A percentile compares a stretch with the other conserved stretches of the same genome.
phyloP scores from a whole-genome alignment of 2,888 invertebrate species.

The Agrochola lota region DNA sequence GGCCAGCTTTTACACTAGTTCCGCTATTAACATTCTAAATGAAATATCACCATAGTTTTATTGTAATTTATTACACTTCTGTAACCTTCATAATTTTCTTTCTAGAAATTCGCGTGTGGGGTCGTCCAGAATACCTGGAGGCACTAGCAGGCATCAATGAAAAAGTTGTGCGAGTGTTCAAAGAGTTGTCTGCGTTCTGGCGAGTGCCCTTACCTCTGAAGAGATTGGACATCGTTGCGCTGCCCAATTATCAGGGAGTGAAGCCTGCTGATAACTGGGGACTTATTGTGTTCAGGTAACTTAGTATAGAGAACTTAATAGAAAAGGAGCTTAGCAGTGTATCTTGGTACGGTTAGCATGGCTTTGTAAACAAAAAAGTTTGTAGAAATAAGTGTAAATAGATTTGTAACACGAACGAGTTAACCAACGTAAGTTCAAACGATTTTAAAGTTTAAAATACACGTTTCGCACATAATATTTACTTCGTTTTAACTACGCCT shows the following conservation, averaged over 20 bases:
- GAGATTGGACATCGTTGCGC: slow-evolving; percentile 93
- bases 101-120: slow-evolving; percentile 91
- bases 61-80: neutral
- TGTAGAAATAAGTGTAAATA: neutral
- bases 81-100: too few relatives aligned
- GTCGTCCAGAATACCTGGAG: slow-evolving; percentile 91
- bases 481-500: too few relatives aligned
- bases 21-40: neutral
- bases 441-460: too few relatives aligned
- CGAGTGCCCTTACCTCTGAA: slow-evolving; percentile 92
- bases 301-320: slow-evolving; percentile 18
- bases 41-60: neutral
- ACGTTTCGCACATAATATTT: too few relatives aligned
- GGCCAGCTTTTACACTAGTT: neutral
- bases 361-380: neutral
- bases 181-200: slow-evolving; percentile 92
- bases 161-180: slow-evolving; percentile 90
- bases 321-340: too few relatives aligned
- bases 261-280: slow-evolving; percentile 95
- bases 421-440: too few relatives aligned
- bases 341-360: neutral
- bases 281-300: slow-evolving; percentile 94
- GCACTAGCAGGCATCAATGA: slow-evolving; percentile 90
- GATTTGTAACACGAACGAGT: too few relatives aligned
- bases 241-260: slow-evolving; percentile 93